Conservation (phyloP, 2,113 vertebrate genomes). For the Scophthalmus maximus region DNA sequence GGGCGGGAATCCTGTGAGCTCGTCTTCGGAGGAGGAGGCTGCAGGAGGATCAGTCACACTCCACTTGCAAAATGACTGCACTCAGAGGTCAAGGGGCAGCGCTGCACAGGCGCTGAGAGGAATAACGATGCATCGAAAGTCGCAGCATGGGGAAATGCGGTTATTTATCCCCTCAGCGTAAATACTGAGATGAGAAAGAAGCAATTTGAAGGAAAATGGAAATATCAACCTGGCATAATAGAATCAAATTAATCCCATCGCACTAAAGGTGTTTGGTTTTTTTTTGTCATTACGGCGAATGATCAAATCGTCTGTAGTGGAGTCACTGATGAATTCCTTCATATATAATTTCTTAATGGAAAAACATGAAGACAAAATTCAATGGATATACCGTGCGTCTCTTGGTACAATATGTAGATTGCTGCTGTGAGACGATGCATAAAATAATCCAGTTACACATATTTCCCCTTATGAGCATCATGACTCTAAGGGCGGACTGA, state of each 20-base stretch:
- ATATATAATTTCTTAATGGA: conserved; percentile 26
- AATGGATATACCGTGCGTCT: too few relatives aligned
- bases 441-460: too few relatives aligned
- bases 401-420: neutral
- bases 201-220: conserved; percentile 15
- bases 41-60: conserved; percentile 47
- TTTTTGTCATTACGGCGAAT: conserved; percentile 50
- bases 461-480: too few relatives aligned
- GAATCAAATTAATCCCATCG: conserved; percentile 33
- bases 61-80: conserved; percentile 43
- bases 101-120: conserved; percentile 17
- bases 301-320: conserved; percentile 42
- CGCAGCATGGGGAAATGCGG: neutral
- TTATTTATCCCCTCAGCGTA: conserved; percentile 30
- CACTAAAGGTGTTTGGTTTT: neutral
- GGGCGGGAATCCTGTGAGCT: conserved; percentile 37
- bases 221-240: conserved; percentile 42
- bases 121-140: conserved; percentile 32
- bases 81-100: conserved; percentile 55
- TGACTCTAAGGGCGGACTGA: too few relatives aligned
- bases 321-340: conserved; percentile 16
- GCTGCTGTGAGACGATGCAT: too few relatives aligned
- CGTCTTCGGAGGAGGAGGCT: conserved; percentile 8
- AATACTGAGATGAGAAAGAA: conserved; percentile 5
- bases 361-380: conserved; percentile 8